Base-by-base conservation (phyloP, 2,113 vertebrate genomes). In the Porphyrio hochstetteri region DNA sequence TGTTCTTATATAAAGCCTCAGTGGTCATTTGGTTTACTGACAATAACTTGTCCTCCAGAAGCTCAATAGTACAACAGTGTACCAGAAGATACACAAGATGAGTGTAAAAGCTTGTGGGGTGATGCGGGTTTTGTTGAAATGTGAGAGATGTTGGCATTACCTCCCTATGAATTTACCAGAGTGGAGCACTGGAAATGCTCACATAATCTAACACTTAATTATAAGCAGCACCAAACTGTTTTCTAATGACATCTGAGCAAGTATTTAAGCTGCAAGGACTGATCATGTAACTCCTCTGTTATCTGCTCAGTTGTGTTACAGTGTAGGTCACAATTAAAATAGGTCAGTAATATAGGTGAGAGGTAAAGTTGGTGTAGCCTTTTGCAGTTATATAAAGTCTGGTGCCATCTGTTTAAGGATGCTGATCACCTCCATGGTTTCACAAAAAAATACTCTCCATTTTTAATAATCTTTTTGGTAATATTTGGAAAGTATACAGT, bases 401-500 rank as follows among this genome's bases (percentile, higher is more conserved):
- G 75, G 35, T 46, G 48, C 70, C 1, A 50, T 79, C 91, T 96
- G 64, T 84, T 84, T 86, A 90, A 79, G 48, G 74, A 76, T 92
- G 67, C 67, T 83, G 83, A 69, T 68, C 95, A 35, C 75, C 79
- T 95, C 38, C 14, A 25, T 48, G 29, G 31, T 36, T 95, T 96
- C 74, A 90, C 38, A 55, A 96, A 97, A 80, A 92, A 96, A 90
- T 20, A 65, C 81, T 90, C 81, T 91, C 38, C 84, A 7, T 38
- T 86, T 71, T n/a, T 55, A 60, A 78, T 84, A 71, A 64, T 55
- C 80, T 95, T 75, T 86, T 68, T 21, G 40, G 87, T 92, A 94
- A 86, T 89, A 95, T 82, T 92, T 91, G 72, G 91, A 96, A 95
- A 75, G 57, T 63, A 69, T 82, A 67, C 46, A 61, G 74, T 93